Percentiles rank a stretch among this genome's conserved stretches.
These are phyloP conservation scores for Hypena proboscidalis DNA, from an alignment of 2,888 invertebrate species.

Conservation along the genomic window DNA sequence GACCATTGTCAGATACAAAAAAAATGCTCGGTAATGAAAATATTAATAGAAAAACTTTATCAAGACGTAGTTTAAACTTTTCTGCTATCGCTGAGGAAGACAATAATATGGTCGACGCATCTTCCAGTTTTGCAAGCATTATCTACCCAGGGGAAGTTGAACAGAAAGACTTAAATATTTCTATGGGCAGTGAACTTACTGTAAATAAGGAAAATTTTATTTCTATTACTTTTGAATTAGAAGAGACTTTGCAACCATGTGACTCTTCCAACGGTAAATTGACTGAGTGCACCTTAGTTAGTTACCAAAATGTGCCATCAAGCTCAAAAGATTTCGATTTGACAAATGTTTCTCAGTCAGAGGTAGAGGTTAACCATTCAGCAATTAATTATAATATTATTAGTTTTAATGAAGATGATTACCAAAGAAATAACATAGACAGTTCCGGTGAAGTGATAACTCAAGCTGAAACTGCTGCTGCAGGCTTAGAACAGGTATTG, in stretches of 20 bases:
- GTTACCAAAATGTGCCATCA: not conserved
- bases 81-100: conserved; percentile 4
- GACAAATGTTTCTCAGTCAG: not conserved
- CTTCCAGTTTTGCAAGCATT: not conserved
- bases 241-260: not conserved
- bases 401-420: not conserved
- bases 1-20: not conserved
- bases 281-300: not conserved
- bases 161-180: not conserved
- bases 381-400: not conserved
- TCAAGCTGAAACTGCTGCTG: not conserved
- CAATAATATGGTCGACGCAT: conserved; percentile 2
- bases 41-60: conserved; percentile 2
- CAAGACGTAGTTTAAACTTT: conserved; percentile 4
- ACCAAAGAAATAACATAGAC: not conserved
- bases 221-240: not conserved
- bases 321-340: not conserved
- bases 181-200: not conserved
- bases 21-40: not conserved
- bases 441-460: not conserved
- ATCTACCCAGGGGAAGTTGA: not conserved
- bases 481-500: not conserved
- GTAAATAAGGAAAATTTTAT: not conserved
- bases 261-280: not conserved
- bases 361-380: not conserved